Base-by-base conservation (phyloP, 2,797 vertebrate species). In the Cossypha caffra region DNA sequence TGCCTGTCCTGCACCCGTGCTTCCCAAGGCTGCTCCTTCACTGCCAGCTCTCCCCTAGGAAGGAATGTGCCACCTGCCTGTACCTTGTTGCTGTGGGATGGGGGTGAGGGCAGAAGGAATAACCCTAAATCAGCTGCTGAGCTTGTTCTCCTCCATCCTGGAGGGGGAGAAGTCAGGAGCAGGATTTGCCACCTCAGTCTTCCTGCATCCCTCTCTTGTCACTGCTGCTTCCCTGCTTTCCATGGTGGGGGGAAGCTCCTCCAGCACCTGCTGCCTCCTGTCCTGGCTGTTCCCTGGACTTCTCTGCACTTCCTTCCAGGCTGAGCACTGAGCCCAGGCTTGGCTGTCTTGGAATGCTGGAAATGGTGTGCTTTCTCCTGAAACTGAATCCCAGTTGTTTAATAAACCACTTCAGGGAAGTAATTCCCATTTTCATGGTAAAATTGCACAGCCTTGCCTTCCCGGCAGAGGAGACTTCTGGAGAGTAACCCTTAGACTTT, bases 401-500 rank as follows among this genome's bases (percentile, higher is more conserved):
- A 71, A 85, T 33, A 33, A 86, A 54, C 29, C 72, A 5, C 72
- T 94, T 91, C 86, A 77, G 92, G 84, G 88, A 94, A 93, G 61
- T 91, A 7, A 25, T 80, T 93, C 68, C 81, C 50, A 42, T 74
- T 90, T 82, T 67, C 45, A 47, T 23, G 38, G 83, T 31, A 62
- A 79, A 81, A 69, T 72, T 7, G 25, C 74, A 5, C 2, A 40
- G 77, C 83, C 77, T 84, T 48, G 25, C 72, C 81, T 82, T 91
- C 67, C 84, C 0, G 31, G 57, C 1, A 25, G 78, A 13, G 28
- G 75, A 90, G 45, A 58, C 42, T 89, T 91, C 86, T 74, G 10
- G 48, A 51, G 45, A 54, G 42, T 67, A 93, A 85, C 88, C 92
- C 82, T 95, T 96, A 82, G 95, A 95, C 95, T 96, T 96, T 94